Percentiles rank a stretch among this genome's conserved stretches.
These are phyloP conservation scores for Clinocottus analis DNA, from an alignment of 2,113 vertebrate genomes.

Conservation along the genomic window DNA sequence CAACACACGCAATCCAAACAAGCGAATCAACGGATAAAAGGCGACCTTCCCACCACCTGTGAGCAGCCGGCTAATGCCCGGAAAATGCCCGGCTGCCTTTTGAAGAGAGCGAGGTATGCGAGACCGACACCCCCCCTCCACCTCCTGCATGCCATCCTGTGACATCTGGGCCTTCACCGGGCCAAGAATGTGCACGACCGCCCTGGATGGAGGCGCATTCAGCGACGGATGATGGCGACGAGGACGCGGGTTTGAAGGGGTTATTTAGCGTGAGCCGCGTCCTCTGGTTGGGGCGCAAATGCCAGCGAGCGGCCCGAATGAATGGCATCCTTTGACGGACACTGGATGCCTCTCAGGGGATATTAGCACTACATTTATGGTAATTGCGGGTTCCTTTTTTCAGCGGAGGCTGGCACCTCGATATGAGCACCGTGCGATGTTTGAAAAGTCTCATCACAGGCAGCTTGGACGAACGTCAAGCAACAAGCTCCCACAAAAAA, in stretches of 20 bases:
- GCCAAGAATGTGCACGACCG: constrained; percentile 46
- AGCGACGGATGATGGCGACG: constrained; percentile 9
- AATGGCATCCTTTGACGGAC: constrained; percentile 52
- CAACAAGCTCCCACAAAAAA: not conserved
- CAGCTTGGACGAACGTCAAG: not conserved
- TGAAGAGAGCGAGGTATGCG: constrained; percentile 50
- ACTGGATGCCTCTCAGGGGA: constrained; percentile 32
- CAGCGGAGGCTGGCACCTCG: constrained; percentile 1
- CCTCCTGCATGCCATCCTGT: constrained; percentile 31
- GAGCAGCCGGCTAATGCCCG: constrained; percentile 20
- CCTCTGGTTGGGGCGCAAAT: constrained; percentile 39
- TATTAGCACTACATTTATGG: constrained; percentile 40
- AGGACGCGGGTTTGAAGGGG: constrained; percentile 46
- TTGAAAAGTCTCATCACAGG: not conserved
- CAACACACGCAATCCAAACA: not conserved
- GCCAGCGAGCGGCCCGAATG: constrained; percentile 44
- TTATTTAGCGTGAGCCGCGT: constrained; percentile 32
- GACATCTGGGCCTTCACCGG: constrained; percentile 49
- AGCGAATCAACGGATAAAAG: constrained; percentile 28
- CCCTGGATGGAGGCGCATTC: constrained; percentile 39
- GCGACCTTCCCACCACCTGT: constrained; percentile 49
- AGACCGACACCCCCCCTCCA: constrained; percentile 13
- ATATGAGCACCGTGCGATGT: constrained; percentile 12
- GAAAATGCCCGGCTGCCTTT: constrained; percentile 43
- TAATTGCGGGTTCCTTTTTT: constrained; percentile 30